Percentiles rank a stretch among this genome's conserved stretches.
Evolutionary conservation across 2,797 vertebrate genomes (phyloP).

Genomic region (Choloepus didactylus): DNA sequence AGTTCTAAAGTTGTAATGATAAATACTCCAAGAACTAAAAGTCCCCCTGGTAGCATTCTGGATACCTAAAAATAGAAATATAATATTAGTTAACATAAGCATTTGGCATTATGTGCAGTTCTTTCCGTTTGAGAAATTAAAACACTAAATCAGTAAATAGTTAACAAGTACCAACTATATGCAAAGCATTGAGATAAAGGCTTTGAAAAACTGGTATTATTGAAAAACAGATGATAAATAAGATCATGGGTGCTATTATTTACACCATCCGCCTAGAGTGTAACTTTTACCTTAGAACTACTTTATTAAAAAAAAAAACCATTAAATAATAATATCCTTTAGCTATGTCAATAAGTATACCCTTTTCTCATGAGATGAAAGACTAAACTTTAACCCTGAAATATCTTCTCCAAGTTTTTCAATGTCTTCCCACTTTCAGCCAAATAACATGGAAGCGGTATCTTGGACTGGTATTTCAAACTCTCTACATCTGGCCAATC

Average conservation of each 20-base stretch:
- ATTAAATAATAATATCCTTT: constrained; percentile 24
- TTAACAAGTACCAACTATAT: not conserved
- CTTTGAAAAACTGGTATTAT: not conserved
- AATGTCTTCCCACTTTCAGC: not conserved
- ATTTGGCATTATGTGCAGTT: not conserved
- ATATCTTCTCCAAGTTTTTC: constrained; percentile 18
- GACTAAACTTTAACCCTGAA: not conserved
- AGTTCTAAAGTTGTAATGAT: constrained; percentile 91
- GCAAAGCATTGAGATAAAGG: not conserved
- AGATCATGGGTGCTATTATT: not conserved
- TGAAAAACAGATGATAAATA: constrained; percentile 35
- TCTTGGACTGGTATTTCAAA: constrained; percentile 19
- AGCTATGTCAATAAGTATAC: not conserved
- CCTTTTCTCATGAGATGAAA: not conserved
- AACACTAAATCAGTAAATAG: constrained; percentile 38
- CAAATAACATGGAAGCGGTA: constrained; percentile 45
- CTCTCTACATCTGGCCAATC: not conserved
- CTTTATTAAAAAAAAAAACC: constrained; percentile 19
- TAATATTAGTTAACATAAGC: constrained; percentile 30
- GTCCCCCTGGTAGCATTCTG: constrained; percentile 96
- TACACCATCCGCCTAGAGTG: not conserved
- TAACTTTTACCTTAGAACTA: not conserved
- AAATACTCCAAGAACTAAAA: constrained; percentile 95
- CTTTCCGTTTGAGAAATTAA: not conserved
- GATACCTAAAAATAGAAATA: constrained; percentile 91